Evolutionary conservation across 2,888 invertebrate genomes (phyloP).

Genomic region (Tetrapedia diversipes): DNA sequence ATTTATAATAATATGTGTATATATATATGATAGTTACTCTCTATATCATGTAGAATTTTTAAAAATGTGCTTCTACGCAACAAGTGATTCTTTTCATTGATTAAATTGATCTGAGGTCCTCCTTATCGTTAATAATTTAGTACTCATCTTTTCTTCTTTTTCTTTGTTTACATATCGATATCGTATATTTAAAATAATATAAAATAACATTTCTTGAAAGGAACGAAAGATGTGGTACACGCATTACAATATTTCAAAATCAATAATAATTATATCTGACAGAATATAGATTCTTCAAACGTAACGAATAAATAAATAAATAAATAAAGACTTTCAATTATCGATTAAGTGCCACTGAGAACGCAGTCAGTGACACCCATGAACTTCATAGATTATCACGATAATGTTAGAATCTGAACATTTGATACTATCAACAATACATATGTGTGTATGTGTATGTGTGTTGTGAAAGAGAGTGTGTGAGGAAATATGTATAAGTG

Average conservation of each 20-base stretch:
- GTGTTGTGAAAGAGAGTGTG: no score
- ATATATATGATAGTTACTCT: constrained; percentile 63
- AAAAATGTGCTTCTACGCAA: constrained; percentile 72
- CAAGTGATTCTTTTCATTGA: constrained; percentile 67
- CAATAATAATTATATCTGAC: not conserved
- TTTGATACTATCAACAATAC: constrained; percentile 48
- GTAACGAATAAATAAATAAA: constrained; percentile 55
- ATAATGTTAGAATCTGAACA: constrained; percentile 44
- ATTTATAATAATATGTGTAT: constrained; percentile 58
- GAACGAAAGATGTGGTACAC: constrained; percentile 2
- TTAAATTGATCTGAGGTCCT: constrained; percentile 54
- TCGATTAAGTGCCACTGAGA: constrained; percentile 10
- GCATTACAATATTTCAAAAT: not conserved
- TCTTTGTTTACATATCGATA: constrained; percentile 2
- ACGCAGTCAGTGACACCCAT: constrained; percentile 20
- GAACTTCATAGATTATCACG: constrained; percentile 26
- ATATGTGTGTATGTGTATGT: constrained; percentile 9
- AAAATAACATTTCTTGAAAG: constrained; percentile 11
- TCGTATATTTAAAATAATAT: constrained; percentile 14
- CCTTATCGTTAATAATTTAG: constrained; percentile 39
- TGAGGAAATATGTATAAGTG: no score
- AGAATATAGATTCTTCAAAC: not conserved
- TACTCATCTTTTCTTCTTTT: constrained; percentile 12
- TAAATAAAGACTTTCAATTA: constrained; percentile 47
- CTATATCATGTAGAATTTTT: constrained; percentile 70